These are phyloP conservation scores for Aleiodes sp. DNA, from an alignment of 1,140 invertebrate genomes.

Conservation along the genomic window DNA sequence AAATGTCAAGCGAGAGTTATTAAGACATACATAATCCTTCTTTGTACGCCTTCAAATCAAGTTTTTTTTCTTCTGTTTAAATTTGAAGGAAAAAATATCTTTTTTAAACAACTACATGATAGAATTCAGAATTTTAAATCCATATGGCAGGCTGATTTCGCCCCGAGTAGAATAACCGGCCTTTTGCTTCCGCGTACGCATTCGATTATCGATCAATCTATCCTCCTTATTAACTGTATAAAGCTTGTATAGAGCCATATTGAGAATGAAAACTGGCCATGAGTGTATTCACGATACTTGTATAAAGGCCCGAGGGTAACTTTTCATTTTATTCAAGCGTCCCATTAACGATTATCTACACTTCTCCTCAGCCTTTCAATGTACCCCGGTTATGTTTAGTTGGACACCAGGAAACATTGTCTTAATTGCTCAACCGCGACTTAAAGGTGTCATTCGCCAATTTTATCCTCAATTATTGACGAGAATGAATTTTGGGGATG, in stretches of 20 bases:
- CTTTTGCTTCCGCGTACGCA: constrained; percentile 26
- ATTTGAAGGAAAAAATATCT: no score
- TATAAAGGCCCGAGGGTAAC: constrained; percentile 19
- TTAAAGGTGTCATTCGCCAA: background rate
- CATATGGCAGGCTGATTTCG: background rate
- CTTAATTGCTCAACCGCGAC: background rate
- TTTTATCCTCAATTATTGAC: background rate
- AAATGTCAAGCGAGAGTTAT: background rate
- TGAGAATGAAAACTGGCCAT: constrained; percentile 20
- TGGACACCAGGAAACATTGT: constrained; percentile 6
- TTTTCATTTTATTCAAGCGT: constrained; percentile 29
- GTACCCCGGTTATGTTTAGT: background rate
- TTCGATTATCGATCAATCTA: constrained; percentile 32
- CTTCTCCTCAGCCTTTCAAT: constrained; percentile 14
- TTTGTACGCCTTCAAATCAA: no score
- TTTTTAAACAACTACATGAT: background rate
- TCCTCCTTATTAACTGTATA: constrained; percentile 15
- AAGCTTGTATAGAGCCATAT: constrained; percentile 20
- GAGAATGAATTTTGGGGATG: background rate
- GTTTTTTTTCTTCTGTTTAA: no score
- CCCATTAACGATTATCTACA: constrained; percentile 23
- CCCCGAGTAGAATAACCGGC: constrained; percentile 25
- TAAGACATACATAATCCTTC: background rate
- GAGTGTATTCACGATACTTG: background rate
- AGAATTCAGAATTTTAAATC: constrained; percentile 11